Evolutionary conservation across 2,113 vertebrate species (phyloP).

Genomic region (Phainopepla nitens): DNA sequence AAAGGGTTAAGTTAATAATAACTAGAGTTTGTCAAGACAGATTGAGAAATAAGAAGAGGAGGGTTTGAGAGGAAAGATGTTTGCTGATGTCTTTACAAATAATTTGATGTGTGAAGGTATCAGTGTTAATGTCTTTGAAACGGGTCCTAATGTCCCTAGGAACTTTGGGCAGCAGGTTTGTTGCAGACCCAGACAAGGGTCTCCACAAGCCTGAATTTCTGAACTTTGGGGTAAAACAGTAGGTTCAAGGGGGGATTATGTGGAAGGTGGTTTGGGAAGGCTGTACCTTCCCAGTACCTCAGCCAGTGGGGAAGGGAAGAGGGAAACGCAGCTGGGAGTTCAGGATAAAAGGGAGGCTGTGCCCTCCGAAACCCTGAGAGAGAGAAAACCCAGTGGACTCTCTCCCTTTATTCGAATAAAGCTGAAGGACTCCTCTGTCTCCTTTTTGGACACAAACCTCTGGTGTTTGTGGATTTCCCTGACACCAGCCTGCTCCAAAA

Average conservation of each 20-base stretch:
- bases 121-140: neutral
- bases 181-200: neutral
- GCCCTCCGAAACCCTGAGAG: accelerated
- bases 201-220: neutral
- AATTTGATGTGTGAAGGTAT: neutral
- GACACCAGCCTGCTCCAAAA: neutral
- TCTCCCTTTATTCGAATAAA: accelerated
- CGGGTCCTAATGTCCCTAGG: no score
- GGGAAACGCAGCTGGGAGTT: accelerated
- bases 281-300: neutral
- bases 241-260: neutral
- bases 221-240: neutral
- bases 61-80: neutral
- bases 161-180: neutral
- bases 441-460: neutral
- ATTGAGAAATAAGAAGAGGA: neutral
- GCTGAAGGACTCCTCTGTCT: neutral
- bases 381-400: neutral
- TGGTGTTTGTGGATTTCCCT: neutral
- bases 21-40: neutral
- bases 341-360: neutral
- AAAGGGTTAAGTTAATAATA: neutral
- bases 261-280: accelerated
- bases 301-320: neutral
- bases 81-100: no score